Evolutionary conservation across 2,888 invertebrate genomes (phyloP).

Genomic region (Fragum fragum): DNA sequence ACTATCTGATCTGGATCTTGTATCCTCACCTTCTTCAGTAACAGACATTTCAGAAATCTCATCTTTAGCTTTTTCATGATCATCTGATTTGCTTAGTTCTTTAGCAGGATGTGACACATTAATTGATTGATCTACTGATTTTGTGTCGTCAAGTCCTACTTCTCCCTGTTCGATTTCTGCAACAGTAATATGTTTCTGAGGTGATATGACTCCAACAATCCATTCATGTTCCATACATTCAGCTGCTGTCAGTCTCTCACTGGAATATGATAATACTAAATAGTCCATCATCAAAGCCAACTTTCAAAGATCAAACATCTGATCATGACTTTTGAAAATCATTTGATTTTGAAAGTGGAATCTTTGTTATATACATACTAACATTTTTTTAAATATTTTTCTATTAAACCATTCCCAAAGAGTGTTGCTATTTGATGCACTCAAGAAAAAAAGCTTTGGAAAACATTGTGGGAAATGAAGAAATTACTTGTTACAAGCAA

Average conservation of each 20-base stretch:
- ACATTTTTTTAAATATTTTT: no score
- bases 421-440: no score
- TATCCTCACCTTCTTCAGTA: constrained; percentile 39
- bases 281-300: no score
- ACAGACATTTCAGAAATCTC: constrained; percentile 48
- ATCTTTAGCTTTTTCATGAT: constrained; percentile 25
- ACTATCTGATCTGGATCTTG: background rate
- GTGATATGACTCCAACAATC: constrained; percentile 88
- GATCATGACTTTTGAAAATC: no score
- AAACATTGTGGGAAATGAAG: no score
- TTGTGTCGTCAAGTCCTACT: background rate
- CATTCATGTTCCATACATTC: constrained; percentile 97
- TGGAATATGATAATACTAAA: constrained; percentile 87
- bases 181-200: background rate
- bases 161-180: background rate
- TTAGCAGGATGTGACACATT: background rate
- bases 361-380: no score
- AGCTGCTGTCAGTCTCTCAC: constrained; percentile 95
- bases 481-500: no score
- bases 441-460: no score
- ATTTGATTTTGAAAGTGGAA: no score
- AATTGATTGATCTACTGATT: background rate
- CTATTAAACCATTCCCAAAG: no score
- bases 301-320: no score
- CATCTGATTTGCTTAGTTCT: background rate